Base-by-base conservation (phyloP, 2,888 invertebrate genomes). In the Eurytoma californica region DNA sequence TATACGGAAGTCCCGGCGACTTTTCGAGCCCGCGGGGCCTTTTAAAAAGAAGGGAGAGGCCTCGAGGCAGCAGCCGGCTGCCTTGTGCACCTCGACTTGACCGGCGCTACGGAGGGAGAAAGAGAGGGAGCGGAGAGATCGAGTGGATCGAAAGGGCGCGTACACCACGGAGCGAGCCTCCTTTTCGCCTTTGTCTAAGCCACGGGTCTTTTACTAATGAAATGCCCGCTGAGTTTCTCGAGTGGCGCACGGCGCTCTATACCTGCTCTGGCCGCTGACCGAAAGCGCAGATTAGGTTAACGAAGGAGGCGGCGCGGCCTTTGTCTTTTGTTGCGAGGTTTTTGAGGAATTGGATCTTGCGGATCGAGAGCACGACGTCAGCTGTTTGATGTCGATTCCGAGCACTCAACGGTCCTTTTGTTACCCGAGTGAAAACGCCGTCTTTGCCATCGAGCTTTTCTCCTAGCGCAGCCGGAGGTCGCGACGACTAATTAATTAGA, bases 131-230 rank as follows among this genome's bases (percentile, higher is more conserved):
- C 77, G 68, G 72, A 51, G 30, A 30, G 12, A 24, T 5, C 47
- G 53, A 30, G 39, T 65, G 61, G 66, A 73, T 74, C 74, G 58
- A 65, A 70, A 68, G 65, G 65, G 65, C 58, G 72, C 60, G 53
- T 16, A 67, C 13, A 55, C 47, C 13, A 55, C 47, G 55, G 39
- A 28, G 24, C 57, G 16, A 18, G 58, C 57, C 53, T 80, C 60
- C 69, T 80, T 70, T 73, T 76, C n/a, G 30, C 77, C 74, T 78
- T 78, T 78, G 77, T 65, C 72, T 74, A 72, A 24, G 20, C 7
- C 39, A 39, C 67, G 60, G 24, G 57, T 70, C 75, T 72, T 75
- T 80, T 78, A 65, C 80, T 78, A 81, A 81, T 81, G 80, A 75
- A 81, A 81, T 61, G 75, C 69, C 78, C 67, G 74, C 74, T 70